phyloP scores from a whole-genome alignment of 1,140 invertebrate species.

The Drosophila baimaii region DNA sequence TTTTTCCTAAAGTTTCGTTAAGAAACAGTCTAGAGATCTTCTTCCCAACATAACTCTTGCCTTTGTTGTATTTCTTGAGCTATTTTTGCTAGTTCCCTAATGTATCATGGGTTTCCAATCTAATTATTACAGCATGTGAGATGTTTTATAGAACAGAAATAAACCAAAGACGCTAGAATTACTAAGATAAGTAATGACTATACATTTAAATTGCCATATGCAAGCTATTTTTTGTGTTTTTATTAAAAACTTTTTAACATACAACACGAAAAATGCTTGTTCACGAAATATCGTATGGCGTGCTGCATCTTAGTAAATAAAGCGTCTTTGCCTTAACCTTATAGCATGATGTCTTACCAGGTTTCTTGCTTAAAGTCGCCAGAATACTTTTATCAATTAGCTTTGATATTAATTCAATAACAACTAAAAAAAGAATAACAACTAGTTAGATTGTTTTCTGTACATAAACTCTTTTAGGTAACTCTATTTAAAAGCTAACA shows the following conservation, averaged over 20 bases:
- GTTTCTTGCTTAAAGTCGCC: background rate
- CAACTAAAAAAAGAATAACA: too few species aligned
- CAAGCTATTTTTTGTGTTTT: too few species aligned
- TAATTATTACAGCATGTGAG: slow-evolving; percentile 13
- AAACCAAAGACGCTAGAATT: too few species aligned
- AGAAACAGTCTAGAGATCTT: background rate
- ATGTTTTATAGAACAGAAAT: background rate
- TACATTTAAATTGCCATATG: too few species aligned
- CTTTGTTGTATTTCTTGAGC: background rate
- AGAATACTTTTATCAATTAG: too few species aligned
- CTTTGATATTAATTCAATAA: background rate
- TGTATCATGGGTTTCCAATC: background rate
- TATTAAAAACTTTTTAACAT: too few species aligned
- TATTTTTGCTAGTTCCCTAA: background rate
- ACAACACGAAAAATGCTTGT: too few species aligned
- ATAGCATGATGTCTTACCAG: background rate
- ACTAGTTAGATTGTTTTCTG: background rate
- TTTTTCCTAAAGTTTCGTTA: background rate
- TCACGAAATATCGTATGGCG: too few species aligned
- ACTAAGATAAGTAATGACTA: too few species aligned
- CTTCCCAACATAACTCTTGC: background rate
- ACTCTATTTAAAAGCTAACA: slow-evolving; percentile 12
- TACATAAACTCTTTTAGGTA: background rate
- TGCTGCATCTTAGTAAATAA: too few species aligned
- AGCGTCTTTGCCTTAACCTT: too few species aligned